phyloP scores from a whole-genome alignment of 2,797 vertebrate species.

The Balearica regulorum region DNA sequence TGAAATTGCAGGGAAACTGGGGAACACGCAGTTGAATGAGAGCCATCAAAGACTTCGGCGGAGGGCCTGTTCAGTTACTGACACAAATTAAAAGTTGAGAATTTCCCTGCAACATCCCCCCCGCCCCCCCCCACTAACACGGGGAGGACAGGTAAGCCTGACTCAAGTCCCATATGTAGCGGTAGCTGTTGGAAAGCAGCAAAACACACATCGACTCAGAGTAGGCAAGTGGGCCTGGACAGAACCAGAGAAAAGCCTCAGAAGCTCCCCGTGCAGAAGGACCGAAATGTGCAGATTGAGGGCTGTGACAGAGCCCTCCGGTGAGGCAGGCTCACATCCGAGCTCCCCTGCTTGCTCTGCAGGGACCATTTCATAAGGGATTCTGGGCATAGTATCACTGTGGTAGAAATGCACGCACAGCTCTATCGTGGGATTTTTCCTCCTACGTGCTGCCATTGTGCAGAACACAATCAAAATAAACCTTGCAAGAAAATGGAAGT shows the following conservation, averaged over 20 bases:
- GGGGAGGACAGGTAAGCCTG: not conserved
- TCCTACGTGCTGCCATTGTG: not conserved
- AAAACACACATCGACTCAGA: fast-evolving
- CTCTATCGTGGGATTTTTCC: not conserved
- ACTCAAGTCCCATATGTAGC: not conserved
- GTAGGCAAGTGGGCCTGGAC: not conserved
- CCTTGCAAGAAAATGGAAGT: not conserved
- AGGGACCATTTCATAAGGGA: not conserved
- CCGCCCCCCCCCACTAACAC: too few relatives aligned
- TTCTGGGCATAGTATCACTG: not conserved
- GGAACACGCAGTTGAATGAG: not conserved
- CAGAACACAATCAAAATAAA: not conserved
- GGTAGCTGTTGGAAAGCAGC: not conserved
- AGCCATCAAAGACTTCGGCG: not conserved
- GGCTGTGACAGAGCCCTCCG: not conserved
- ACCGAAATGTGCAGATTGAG: not conserved
- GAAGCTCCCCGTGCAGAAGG: not conserved
- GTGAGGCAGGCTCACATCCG: fast-evolving
- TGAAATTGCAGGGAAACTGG: not conserved
- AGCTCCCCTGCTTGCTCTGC: not conserved
- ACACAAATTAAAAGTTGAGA: not conserved
- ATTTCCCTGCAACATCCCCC: not conserved
- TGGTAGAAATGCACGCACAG: not conserved
- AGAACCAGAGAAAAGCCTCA: not conserved
- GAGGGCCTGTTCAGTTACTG: not conserved